phyloP scores from a whole-genome alignment of 2,797 vertebrate species.

The Lepidocolaptes lacrymiger region DNA sequence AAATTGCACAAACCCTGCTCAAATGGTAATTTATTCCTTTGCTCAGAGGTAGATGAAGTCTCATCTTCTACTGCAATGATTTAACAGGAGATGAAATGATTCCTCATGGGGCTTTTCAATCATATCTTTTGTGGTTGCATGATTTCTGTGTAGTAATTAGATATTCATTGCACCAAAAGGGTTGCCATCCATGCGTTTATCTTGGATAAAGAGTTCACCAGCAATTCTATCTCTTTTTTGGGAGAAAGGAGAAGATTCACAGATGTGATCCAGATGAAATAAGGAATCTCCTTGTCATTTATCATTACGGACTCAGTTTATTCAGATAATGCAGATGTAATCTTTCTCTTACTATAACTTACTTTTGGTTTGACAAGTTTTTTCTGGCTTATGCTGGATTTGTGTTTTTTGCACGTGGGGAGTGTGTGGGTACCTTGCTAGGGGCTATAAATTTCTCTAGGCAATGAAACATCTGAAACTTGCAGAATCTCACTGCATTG shows the following conservation, averaged over 20 bases:
- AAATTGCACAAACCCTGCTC: neutral
- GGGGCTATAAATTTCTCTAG: neutral
- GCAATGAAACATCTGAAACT: neutral
- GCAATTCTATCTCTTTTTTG: neutral
- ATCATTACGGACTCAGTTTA: neutral
- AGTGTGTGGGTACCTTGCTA: neutral
- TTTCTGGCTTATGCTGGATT: neutral
- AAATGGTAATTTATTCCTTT: conserved; percentile 11
- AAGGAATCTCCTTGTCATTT: neutral
- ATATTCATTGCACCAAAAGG: neutral
- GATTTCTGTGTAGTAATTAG: neutral
- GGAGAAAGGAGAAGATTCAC: neutral
- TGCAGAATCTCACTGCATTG: neutral
- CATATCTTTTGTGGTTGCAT: neutral
- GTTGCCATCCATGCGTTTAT: neutral
- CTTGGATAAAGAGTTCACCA: neutral
- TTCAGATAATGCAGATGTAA: neutral
- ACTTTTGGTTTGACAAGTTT: neutral
- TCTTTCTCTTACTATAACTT: neutral
- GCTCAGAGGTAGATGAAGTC: neutral
- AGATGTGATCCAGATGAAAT: neutral
- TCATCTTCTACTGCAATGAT: neutral
- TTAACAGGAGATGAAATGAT: conserved; percentile 7
- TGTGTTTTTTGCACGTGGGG: neutral
- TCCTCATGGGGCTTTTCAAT: neutral